Conservation (phyloP, 2,797 vertebrate genomes). For the Dicrostonyx torquatus region DNA sequence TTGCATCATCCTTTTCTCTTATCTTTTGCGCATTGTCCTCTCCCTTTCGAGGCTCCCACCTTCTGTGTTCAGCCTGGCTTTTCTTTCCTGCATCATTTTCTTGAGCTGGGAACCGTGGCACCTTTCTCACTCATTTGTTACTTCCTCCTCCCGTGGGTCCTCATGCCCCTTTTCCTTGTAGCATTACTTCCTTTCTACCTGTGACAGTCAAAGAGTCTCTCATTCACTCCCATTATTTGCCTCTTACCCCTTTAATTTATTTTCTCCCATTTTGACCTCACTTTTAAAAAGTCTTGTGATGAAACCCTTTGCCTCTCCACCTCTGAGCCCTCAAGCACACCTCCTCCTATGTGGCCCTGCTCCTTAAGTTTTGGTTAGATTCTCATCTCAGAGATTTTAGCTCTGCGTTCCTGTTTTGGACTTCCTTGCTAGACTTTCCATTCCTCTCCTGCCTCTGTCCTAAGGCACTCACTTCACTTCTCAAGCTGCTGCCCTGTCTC, state of each 20-base stretch:
- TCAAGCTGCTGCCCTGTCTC: constrained; percentile 3
- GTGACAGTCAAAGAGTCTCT: constrained; percentile 32
- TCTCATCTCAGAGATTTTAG: constrained; percentile 59
- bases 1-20: background rate
- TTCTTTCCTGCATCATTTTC: background rate
- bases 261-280: constrained; percentile 20
- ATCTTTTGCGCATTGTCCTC: background rate
- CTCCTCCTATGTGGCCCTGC: background rate
- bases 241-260: constrained; percentile 17
- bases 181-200: constrained; percentile 10
- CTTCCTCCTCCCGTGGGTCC: background rate
- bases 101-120: background rate
- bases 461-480: constrained; percentile 42
- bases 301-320: constrained; percentile 33
- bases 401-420: background rate
- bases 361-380: constrained; percentile 27
- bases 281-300: constrained; percentile 36
- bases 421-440: constrained; percentile 33
- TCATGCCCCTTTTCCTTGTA: constrained; percentile 21
- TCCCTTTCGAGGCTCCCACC: background rate
- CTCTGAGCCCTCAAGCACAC: constrained; percentile 49
- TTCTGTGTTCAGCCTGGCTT: background rate
- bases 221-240: constrained; percentile 26
- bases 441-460: constrained; percentile 39
- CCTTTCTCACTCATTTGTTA: background rate